phyloP scores from a whole-genome alignment of 2,113 vertebrate species.

The Dasypus novemcinctus region DNA sequence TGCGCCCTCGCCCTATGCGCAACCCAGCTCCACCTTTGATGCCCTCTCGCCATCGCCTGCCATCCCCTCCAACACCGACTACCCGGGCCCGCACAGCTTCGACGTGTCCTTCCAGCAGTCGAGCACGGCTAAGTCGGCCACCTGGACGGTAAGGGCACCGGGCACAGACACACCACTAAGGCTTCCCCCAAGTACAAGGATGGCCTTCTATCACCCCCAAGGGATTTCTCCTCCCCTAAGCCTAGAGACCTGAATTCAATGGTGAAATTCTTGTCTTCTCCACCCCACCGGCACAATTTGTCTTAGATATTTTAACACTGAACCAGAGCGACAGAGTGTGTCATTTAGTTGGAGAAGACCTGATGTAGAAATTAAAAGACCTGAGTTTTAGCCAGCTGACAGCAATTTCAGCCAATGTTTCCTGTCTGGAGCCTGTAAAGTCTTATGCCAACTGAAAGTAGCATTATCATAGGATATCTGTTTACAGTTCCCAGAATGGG shows the following conservation, averaged over 20 bases:
- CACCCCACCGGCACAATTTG: not conserved
- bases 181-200: not conserved
- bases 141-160: conserved; percentile 94
- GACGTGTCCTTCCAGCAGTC: conserved; percentile 99
- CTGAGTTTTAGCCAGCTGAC: too few relatives aligned
- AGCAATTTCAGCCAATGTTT: too few relatives aligned
- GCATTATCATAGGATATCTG: not conserved
- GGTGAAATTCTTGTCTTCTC: not conserved
- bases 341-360: too few relatives aligned
- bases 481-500: not conserved
- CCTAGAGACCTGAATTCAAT: not conserved
- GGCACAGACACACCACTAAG: not conserved
- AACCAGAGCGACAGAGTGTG: not conserved
- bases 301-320: not conserved
- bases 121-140: conserved; percentile 98
- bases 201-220: rapidly evolving
- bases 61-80: conserved; percentile 99
- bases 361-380: too few relatives aligned
- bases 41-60: conserved; percentile 96
- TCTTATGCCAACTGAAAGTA: not conserved
- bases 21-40: conserved; percentile 98
- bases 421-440: not conserved
- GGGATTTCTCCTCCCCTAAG: not conserved
- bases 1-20: conserved; percentile 95
- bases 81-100: conserved; percentile 97